Evolutionary conservation across 35 echinoderm and acorn worm genomes (phyloP), one percentile per base, ranked within the genome.

Genomic region (Amphiura filiformis): DNA sequence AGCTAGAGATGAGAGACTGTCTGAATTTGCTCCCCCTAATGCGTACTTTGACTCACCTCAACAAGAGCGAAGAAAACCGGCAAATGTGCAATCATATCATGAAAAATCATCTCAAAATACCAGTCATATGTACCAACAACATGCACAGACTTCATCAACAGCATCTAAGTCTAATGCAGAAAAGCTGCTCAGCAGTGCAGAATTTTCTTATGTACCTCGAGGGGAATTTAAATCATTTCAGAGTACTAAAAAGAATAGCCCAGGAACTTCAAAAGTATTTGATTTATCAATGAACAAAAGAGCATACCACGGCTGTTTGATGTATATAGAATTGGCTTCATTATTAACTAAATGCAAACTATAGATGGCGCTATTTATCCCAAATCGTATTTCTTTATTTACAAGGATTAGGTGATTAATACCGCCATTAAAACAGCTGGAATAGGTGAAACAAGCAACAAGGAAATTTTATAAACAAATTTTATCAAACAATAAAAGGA

Each of bases 21-120:
- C 81, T 35, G 94, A 96, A 38, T 96, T 96, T 82, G 94, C 94
- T 57, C 94, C 94, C 56, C 93, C 93, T 31, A 84, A 39, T 11
- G 47, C 39, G 23, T 96, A 96, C 78, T 38, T 31, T 0, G 26
- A 65, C 4, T 65, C 23, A 5, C 23, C 57, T 41, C 38, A 13
- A 81, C 41, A 78, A 42, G 70, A 87, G 34, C 38, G 44, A 30
- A 57, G 56, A 39, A 83, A 85, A 26, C 39, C 70, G 7, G 1
- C 61, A 30, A 70, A n/a, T n/a, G n/a, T n/a, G n/a, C n/a, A 18
- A 70, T 70, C 61, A 70, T 4, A 70, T 70, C 61, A 70, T 15
- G 17, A 70, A 15, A 70, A 18, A 39, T 13, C 11, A 85, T 15
- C 11, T 64, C 2, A 22, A 75, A 57, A 57, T 41, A 82, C 28